Evolutionary conservation across 2,888 invertebrate species (phyloP), one percentile per base, ranked within the genome.

Genomic region (Lomographa bimaculata): DNA sequence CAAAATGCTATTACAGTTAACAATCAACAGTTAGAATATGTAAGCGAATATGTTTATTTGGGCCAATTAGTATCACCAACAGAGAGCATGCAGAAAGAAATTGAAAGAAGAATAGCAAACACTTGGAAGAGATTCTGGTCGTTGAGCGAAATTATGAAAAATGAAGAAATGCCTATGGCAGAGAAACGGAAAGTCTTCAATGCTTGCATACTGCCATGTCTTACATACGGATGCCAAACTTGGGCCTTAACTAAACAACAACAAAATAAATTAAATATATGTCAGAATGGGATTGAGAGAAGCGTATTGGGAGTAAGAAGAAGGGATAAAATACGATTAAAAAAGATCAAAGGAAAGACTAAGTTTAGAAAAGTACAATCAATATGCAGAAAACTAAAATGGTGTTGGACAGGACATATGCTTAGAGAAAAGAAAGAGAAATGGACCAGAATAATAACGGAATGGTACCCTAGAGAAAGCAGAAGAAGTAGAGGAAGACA

Each of bases 121-220:
- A 34, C 32, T 6, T 50, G 50, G 44, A 44, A 41, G 30, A 38
- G 39, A 9, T 48, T 42, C 11, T 44, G 49, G 49, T 19, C 29
- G 1, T 19, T 51, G 1, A 47, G 26, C 5, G 47, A 50, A 25
- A 21, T 46, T 16, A 41, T 46, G 26, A 50, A 54, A 32, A 35
- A 44, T 7, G 25, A 39, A 18, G 14, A 14, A 4, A 14, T 14
- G 14, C 11, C 7, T 1, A 26, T 29, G 10, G 3, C 23, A 8
- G 17, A 7, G 0, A 44, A 35, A 30, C 24, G 21, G 1, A 50
- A 43, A 32, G 0, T 30, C 12, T 43, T 10, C 5, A 20, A 30
- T 6, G 10, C 20, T 3, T 36, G 32, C 7, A 43, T 43, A 3
- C 30, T 37, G 6, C 20, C 20, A 20, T 20, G 20, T 20, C 20